Base-by-base conservation (phyloP, 2,888 invertebrate species). In the Hirtodrosophila duncani region DNA sequence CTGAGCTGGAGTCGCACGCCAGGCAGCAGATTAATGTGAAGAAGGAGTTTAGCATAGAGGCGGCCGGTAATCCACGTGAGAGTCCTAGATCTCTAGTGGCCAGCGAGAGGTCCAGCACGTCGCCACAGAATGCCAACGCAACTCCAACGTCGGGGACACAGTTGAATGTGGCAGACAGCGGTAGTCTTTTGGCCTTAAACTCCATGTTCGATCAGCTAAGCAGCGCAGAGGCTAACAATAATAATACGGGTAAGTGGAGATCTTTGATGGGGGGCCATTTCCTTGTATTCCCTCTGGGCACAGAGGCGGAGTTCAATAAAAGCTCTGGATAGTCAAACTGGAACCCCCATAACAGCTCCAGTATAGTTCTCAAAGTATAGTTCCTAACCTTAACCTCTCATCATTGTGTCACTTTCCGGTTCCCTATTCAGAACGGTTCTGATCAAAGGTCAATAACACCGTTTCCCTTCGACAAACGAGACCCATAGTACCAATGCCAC, bases 141-240 rank as follows among this genome's bases (percentile, higher is more conserved):
- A 23, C 29, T 0, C 56, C 29, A 58, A 21, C 10, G 74, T 61
- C 89, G 88, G 72, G 88, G 88, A n/a, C 49, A 0, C 3, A 49
- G 86, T 2, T 6, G 11, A 6, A n/a, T 17, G 23, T 20, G 2
- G 20, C 27, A 1, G 72, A 81, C 8, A 75, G 67, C 31, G 77
- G 82, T 29, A 77, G 82, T 8, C 88, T 95, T 39, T 94, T 94
- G 10, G 95, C 95, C 0, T 87, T 96, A 2, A 95, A 95, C 11
- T 95, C 95, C 11, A 96, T 96, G 96, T 96, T 95, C 82, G 95
- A 96, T 85, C 95, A 91, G 83, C 87, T 53, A 14, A 75, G 51
- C 43, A 38, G 45, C 8, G 24, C 53, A 10, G 41, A 66, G 20
- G 5, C 50, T 10, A 59, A 69, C 29, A 60, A 63, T 17, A 61